Base-by-base conservation (phyloP, 2,113 vertebrate genomes). In the Corvus moneduloides region DNA sequence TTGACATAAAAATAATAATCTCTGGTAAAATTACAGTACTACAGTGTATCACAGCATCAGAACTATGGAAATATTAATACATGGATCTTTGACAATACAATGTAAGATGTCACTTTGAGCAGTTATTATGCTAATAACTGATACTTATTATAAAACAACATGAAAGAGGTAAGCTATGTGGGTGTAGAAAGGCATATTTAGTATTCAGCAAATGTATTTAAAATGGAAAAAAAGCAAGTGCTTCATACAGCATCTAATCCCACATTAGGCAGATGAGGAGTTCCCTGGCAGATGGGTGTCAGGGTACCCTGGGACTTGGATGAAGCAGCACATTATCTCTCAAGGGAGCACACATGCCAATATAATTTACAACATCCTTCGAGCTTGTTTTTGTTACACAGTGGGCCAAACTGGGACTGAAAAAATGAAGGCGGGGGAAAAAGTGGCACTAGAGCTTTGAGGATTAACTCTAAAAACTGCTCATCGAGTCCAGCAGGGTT, bases 1-100 rank as follows among this genome's bases (percentile, higher is more conserved):
- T 84, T 94, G 96, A 94, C 95, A 96, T 76, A 95, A 94, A 97
- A 97, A 97, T 94, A 96, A 95, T 95, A 94, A 96, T 96, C 67
- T 88, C 87, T 88, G 63, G 75, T 80, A 91, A 96, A 96, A 97
- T 94, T 96, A 93, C 90, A 91, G 90, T 80, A 93, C 84, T 94
- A 85, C 79, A 93, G 67, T 71, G 91, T 93, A 96, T 93, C 88
- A 92, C 19, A 84, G 92, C 79, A 93, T 96, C 96, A 96, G 87
- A 95, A 93, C 82, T 90, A 85, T 92, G 88, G 96, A 93, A 97
- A 96, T 93, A 96, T 97, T 96, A 96, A 96, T 95, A 96, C 93
- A 94, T 59, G 96, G 79, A 96, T 96, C 94, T 95, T 90, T 90
- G 83, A 92, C 94, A 94, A 96, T 95, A 95, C 92, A 96, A 89